Conservation (phyloP, 2,113 vertebrate genomes). For the Oxyruncus cristatus region DNA sequence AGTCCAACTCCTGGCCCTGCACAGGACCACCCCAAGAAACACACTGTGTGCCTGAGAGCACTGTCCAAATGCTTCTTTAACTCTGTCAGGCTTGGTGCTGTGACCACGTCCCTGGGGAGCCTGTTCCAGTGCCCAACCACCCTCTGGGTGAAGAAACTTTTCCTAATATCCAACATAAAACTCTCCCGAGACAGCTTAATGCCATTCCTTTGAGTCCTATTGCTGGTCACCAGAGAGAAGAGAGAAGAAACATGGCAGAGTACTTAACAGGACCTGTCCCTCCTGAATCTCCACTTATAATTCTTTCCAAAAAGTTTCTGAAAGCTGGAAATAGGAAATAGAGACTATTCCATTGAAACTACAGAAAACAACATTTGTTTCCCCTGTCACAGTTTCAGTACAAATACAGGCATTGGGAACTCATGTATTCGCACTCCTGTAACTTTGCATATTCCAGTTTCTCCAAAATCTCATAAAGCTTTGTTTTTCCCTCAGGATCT, state of each 20-base stretch:
- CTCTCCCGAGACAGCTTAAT: background rate
- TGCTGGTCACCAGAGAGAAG: background rate
- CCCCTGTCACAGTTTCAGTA: background rate
- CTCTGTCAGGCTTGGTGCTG: background rate
- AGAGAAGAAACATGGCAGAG: background rate
- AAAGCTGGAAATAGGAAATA: background rate
- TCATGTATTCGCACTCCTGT: background rate
- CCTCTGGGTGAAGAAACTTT: background rate
- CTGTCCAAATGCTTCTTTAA: background rate
- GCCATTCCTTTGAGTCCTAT: background rate
- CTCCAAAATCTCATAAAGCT: background rate
- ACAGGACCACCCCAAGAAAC: background rate
- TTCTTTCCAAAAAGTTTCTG: background rate
- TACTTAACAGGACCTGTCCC: background rate
- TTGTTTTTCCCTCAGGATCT: background rate
- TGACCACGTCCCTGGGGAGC: background rate
- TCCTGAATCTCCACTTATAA: background rate
- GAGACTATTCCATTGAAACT: background rate
- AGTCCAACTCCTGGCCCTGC: background rate
- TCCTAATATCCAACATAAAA: background rate
- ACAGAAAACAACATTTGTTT: background rate
- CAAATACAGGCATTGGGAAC: background rate
- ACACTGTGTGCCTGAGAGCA: background rate
- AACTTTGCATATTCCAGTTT: background rate
- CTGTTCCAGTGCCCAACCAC: background rate